Conservation (phyloP, 1,140 invertebrate species). For the Rhagoletis zephyria region DNA sequence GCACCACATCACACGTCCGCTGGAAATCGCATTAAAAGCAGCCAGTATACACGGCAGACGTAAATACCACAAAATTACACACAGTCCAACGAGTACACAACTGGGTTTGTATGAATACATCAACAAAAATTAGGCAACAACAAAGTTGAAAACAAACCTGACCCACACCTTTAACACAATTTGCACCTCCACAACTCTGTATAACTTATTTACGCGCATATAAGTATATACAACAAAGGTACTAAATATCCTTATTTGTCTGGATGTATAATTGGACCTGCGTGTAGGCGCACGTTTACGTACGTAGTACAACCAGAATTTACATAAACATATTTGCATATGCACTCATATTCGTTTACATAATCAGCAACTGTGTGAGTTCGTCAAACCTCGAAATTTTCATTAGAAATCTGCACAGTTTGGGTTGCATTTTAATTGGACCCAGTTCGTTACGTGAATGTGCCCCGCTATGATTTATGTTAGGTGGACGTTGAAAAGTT, state of each 20-base stretch:
- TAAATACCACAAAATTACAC: not conserved
- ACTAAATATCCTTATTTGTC: not conserved
- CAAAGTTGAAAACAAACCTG: not conserved
- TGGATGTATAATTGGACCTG: not conserved
- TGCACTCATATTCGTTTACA: slow-evolving; percentile 2
- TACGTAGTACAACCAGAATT: not conserved
- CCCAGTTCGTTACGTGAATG: not conserved
- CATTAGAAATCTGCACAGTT: slow-evolving; percentile 38
- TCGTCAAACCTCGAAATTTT: not conserved
- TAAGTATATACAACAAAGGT: not conserved
- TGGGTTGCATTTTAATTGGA: slow-evolving; percentile 29
- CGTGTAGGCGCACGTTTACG: not conserved
- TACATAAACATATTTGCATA: slow-evolving; percentile 1
- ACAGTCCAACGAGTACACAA: not conserved
- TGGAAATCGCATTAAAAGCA: slow-evolving; percentile 23
- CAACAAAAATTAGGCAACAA: not conserved
- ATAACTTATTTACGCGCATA: not conserved
- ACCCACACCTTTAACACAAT: slow-evolving; percentile 24
- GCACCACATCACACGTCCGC: not conserved
- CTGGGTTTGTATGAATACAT: not conserved
- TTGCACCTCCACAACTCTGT: slow-evolving; percentile 13
- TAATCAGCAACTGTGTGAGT: not conserved
- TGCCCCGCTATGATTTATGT: not conserved
- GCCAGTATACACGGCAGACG: not conserved
- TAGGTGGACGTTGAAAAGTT: not conserved